phyloP scores from a whole-genome alignment of 2,888 invertebrate genomes.

The Macrophya alboannulata region DNA sequence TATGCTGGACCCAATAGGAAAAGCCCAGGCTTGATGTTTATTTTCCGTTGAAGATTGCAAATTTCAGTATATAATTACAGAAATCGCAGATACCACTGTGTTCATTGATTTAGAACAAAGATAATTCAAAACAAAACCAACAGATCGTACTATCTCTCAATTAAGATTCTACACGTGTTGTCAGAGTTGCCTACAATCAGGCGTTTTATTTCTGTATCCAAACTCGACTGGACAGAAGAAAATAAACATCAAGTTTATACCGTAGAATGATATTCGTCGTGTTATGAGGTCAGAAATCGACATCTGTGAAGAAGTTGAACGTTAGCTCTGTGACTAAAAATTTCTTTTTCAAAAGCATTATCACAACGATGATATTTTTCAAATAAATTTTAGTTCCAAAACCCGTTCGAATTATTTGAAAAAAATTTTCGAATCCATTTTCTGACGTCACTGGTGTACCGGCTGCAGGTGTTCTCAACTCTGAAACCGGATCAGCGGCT shows the following conservation, averaged over 20 bases:
- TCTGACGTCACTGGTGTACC: not conserved
- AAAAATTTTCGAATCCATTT: not conserved
- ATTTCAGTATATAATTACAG: not conserved
- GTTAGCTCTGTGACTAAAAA: not conserved
- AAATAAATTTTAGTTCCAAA: not conserved
- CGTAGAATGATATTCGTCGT: not conserved
- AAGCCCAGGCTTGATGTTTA: not conserved
- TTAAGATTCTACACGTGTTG: not conserved
- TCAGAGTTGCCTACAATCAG: not conserved
- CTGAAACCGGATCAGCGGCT: not conserved
- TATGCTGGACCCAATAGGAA: not conserved
- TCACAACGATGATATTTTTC: not conserved
- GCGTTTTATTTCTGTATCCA: not conserved
- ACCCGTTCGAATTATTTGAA: not conserved
- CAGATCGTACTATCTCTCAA: not conserved
- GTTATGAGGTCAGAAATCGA: not conserved
- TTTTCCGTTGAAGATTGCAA: no score
- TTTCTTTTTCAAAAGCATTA: not conserved
- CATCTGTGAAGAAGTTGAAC: not conserved
- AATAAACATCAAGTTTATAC: not conserved
- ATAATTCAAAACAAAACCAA: not conserved
- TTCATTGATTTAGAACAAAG: not conserved
- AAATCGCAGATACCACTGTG: not conserved
- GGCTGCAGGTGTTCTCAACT: constrained; percentile 24
- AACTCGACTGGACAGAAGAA: not conserved